Percentiles rank a stretch among this genome's conserved stretches.
Conservation (phyloP, 2,797 vertebrate genomes). For the Denticeps clupeoides region DNA sequence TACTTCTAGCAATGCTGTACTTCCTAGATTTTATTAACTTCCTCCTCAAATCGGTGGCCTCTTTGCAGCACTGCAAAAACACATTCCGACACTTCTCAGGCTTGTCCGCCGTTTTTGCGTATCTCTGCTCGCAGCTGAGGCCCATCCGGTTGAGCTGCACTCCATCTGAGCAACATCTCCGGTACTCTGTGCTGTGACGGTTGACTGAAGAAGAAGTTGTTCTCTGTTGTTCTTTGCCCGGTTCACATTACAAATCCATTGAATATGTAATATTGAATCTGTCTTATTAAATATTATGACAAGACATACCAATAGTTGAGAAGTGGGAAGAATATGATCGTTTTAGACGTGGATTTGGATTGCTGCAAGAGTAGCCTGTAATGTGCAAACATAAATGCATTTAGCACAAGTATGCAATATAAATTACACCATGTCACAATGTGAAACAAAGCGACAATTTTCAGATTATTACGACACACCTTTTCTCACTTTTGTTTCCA, state of each 20-base stretch:
- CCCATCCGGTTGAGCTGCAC: constrained; percentile 33
- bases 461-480: constrained; percentile 21
- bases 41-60: constrained; percentile 30
- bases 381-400: not conserved
- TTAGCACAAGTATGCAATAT: too few relatives aligned
- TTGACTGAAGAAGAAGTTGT: constrained; percentile 31
- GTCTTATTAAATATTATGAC: too few relatives aligned
- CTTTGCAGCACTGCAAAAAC: constrained; percentile 46
- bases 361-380: constrained; percentile 38
- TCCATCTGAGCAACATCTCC: constrained; percentile 49
- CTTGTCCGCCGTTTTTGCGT: constrained; percentile 17
- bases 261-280: too few relatives aligned
- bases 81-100: constrained; percentile 12
- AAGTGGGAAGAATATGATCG: constrained; percentile 34
- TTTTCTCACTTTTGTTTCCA: constrained; percentile 1
- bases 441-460: too few relatives aligned
- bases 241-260: too few relatives aligned
- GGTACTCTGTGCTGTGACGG: constrained; percentile 25
- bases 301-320: constrained; percentile 30
- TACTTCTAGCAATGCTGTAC: constrained; percentile 47
- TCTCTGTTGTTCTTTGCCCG: too few relatives aligned
- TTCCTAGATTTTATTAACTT: not conserved
- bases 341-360: constrained; percentile 20
- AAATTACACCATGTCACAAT: too few relatives aligned
- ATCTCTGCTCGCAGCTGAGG: constrained; percentile 33